A percentile compares a stretch with the other conserved stretches of the same genome.
phyloP scores from a whole-genome alignment of 2,797 vertebrate species.

The Rhabdophis nuchalis region DNA sequence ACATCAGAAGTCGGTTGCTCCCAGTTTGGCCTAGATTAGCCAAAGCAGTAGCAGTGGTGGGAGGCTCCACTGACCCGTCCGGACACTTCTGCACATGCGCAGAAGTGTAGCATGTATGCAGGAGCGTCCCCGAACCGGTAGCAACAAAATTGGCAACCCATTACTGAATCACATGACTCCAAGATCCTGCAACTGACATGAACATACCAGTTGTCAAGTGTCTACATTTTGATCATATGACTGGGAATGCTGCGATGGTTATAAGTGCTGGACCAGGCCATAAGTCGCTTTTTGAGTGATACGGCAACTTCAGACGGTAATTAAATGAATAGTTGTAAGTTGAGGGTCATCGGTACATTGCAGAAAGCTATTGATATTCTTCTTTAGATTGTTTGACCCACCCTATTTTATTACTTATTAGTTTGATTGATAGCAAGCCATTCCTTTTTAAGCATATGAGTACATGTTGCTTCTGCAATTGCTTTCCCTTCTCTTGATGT shows the following conservation, averaged over 20 bases:
- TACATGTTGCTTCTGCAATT: neutral
- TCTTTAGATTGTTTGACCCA: slow-evolving; percentile 8
- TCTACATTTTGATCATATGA: neutral
- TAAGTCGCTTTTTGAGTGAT: neutral
- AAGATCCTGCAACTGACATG: neutral
- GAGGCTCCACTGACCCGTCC: too few relatives aligned
- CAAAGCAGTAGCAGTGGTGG: too few relatives aligned
- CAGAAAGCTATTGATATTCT: slow-evolving; percentile 17
- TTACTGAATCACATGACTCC: neutral
- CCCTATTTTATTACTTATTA: slow-evolving; percentile 24
- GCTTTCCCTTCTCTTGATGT: neutral
- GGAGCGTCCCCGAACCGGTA: too few relatives aligned
- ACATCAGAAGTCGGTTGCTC: neutral
- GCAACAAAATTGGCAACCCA: too few relatives aligned
- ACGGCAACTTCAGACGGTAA: neutral
- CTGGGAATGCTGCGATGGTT: neutral
- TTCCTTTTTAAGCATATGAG: neutral
- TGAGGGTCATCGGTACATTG: neutral
- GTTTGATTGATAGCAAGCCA: slow-evolving; percentile 1
- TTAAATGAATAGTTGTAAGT: neutral
- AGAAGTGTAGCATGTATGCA: too few relatives aligned
- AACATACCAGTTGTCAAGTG: neutral
- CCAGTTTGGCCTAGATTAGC: too few relatives aligned
- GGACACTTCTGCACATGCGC: too few relatives aligned
- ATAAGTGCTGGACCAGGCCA: neutral